A percentile compares a stretch with the other conserved stretches of the same genome.
Conservation (phyloP, 2,797 vertebrate species). For the Sebastes vulpes region DNA sequence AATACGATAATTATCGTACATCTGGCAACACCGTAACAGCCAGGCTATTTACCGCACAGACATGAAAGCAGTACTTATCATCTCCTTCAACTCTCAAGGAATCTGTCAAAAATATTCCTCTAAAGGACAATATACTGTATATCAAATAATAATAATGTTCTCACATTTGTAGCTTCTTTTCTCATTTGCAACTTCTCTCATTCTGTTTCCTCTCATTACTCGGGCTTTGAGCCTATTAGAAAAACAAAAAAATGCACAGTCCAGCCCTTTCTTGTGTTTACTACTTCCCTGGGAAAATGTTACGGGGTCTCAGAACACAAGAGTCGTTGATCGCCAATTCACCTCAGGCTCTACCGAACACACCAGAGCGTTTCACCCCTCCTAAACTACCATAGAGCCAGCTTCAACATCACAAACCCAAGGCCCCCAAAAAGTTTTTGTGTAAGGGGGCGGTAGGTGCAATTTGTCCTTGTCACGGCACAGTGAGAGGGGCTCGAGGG, state of each 20-base stretch:
- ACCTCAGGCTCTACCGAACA: constrained; percentile 59
- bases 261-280: constrained; percentile 32
- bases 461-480: constrained; percentile 85
- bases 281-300: constrained; percentile 76
- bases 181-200: not conserved
- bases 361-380: constrained; percentile 47
- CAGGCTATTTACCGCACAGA: not conserved
- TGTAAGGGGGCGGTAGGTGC: constrained; percentile 72
- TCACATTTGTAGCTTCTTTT: constrained; percentile 1
- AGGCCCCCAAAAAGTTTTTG: constrained; percentile 67
- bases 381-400: constrained; percentile 56
- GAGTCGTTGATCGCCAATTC: constrained; percentile 67
- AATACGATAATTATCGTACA: too few relatives aligned
- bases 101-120: not conserved
- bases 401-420: constrained; percentile 48
- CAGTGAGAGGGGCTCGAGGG: constrained; percentile 64
- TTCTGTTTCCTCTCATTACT: not conserved
- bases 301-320: constrained; percentile 56
- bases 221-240: not conserved
- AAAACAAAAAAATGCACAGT: constrained; percentile 9
- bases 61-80: not conserved
- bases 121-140: not conserved
- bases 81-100: not conserved
- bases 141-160: not conserved
- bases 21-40: not conserved